Percentiles rank a stretch among this genome's conserved stretches.
These are phyloP conservation scores for Herminia tarsipennalis DNA, from an alignment of 2,888 invertebrate species.

Conservation along the genomic window DNA sequence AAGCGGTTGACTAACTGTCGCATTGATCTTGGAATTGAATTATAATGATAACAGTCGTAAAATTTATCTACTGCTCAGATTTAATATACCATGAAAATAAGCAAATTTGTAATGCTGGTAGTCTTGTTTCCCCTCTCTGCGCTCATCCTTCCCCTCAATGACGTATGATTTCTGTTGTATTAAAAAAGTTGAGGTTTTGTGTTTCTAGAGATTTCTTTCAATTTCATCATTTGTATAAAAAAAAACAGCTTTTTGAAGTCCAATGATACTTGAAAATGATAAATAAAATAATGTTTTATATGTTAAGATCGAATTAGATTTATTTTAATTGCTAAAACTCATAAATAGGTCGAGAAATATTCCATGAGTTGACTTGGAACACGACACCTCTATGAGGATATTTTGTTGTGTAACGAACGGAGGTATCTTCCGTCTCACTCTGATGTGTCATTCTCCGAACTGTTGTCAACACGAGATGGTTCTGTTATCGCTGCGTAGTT, in stretches of 20 bases:
- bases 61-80: neutral
- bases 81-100: slow-evolving; percentile 23
- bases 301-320: slow-evolving; percentile 1
- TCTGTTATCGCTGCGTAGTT: slow-evolving; percentile 79
- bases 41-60: neutral
- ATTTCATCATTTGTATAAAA: slow-evolving; percentile 46
- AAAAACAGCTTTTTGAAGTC: slow-evolving; percentile 7
- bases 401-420: slow-evolving; percentile 49
- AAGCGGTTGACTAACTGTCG: neutral
- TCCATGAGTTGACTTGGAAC: slow-evolving; percentile 70
- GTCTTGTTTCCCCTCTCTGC: slow-evolving; percentile 46
- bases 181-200: slow-evolving; percentile 73
- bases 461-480: slow-evolving; percentile 74
- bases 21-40: neutral
- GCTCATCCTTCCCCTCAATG: slow-evolving; percentile 48
- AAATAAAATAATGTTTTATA: neutral
- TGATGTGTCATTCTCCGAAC: slow-evolving; percentile 57
- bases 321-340: neutral
- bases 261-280: neutral
- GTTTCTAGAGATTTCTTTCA: slow-evolving; percentile 67
- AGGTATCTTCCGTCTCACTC: slow-evolving; percentile 65
- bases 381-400: slow-evolving; percentile 72
- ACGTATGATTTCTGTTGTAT: slow-evolving; percentile 51
- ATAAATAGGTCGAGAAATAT: slow-evolving; percentile 43
- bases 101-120: slow-evolving; percentile 54